These are phyloP conservation scores for Pollenia griseotomentosa DNA, from an alignment of 2,888 invertebrate species.

Conservation along the genomic window DNA sequence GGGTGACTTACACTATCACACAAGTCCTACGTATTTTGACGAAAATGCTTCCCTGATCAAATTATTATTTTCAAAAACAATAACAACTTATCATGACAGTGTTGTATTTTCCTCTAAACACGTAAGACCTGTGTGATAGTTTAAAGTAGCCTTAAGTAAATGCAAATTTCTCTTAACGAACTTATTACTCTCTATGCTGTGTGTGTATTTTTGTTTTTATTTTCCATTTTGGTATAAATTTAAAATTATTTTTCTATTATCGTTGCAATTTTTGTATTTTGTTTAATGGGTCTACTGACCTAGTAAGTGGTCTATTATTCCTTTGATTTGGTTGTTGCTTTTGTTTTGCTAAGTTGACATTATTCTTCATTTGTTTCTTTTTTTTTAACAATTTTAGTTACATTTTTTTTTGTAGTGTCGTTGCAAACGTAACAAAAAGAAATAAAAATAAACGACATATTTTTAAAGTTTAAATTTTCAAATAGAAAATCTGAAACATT, in stretches of 20 bases:
- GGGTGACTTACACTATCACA: too few relatives aligned
- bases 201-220: constrained; percentile 2
- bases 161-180: constrained; percentile 55
- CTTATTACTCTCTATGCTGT: constrained; percentile 4
- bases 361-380: constrained; percentile 21
- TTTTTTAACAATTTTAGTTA: background rate
- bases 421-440: constrained; percentile 2
- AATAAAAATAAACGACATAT: constrained; percentile 8
- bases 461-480: constrained; percentile 26
- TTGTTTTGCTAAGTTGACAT: constrained; percentile 16
- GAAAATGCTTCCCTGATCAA: too few relatives aligned
- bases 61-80: too few relatives aligned
- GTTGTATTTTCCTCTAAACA: too few relatives aligned
- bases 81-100: too few relatives aligned
- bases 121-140: too few relatives aligned
- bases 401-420: background rate
- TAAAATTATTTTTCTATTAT: constrained; percentile 3
- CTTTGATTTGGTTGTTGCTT: background rate
- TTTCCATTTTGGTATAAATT: constrained; percentile 28
- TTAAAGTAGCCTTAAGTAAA: background rate
- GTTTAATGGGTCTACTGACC: constrained; percentile 45
- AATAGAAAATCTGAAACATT: background rate
- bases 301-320: constrained; percentile 10
- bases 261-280: constrained; percentile 13
- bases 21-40: too few relatives aligned